Evolutionary conservation across 2,797 vertebrate species (phyloP), one percentile per base, ranked within the genome.

Genomic region (Melanogrammus aeglefinus): DNA sequence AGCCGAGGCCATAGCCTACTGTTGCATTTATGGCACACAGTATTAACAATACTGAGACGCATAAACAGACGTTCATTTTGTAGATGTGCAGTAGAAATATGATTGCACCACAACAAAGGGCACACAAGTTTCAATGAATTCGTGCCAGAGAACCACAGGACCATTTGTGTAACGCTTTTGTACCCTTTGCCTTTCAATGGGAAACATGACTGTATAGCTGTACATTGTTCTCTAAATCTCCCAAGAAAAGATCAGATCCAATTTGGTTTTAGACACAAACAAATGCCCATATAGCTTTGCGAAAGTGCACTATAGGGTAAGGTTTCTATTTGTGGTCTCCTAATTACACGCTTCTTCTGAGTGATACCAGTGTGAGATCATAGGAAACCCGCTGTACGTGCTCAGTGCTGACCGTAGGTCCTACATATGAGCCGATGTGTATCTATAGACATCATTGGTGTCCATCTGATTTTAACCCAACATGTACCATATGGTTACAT

Each of bases 341-440:
- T 86, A 89, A 89, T 90, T 86, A 87, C 76, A 86, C 75, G 83
- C 81, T 72, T 79, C 81, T 72, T 79, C 81, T 39, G 72, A 79
- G 57, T 31, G 21, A 36, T 57, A 71, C 2, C 74, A 27, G 78
- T 74, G 78, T 74, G 86, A 75, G 76, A 21, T 86, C 79, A 80
- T 77, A 31, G 31, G 18, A 74, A 72, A 66, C 36, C 6, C 35
- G 21, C 51, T 44, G 31, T 75, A n/a, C 35, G 31, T 69, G n/a
- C 51, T 57, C 16, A 18, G 12, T 16, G 44, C 44, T 47, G 14
- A 16, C 44, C 44, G 13, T 16, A 44, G 13, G 41, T 51, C 16
- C 47, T 51, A 51, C 47, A 6, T 57, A 57, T 21, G 18, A 57
- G 16, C 18, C 51, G 16, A 57, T 21, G 18, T 57, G 18, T 69